These are phyloP conservation scores for Lucifuga dentata DNA, from an alignment of 2,113 vertebrate species.

Conservation along the genomic window DNA sequence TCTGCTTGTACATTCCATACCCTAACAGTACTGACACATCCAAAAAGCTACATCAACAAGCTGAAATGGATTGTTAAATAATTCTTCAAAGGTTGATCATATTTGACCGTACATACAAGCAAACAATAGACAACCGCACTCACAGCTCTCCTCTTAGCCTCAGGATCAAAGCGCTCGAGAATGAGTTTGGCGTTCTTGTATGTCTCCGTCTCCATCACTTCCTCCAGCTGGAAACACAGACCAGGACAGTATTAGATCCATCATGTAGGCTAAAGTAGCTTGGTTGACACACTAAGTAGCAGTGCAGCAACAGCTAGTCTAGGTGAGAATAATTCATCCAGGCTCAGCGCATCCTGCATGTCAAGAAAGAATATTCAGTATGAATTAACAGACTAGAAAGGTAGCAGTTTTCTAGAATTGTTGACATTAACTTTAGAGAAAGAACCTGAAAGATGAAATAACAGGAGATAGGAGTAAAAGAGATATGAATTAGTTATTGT, in stretches of 20 bases:
- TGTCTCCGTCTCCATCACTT: conserved; percentile 98
- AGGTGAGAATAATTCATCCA: not conserved
- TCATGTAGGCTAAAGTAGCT: not conserved
- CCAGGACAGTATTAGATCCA: not conserved
- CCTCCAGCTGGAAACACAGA: conserved; percentile 88
- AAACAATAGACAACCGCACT: conserved; percentile 33
- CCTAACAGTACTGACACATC: too few relatives aligned
- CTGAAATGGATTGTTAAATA: too few relatives aligned
- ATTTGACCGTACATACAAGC: not conserved
- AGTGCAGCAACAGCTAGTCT: not conserved
- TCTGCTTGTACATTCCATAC: too few relatives aligned
- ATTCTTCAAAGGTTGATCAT: too few relatives aligned
- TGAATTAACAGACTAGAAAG: too few relatives aligned
- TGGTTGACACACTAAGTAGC: not conserved
- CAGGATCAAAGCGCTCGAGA: conserved; percentile 96
- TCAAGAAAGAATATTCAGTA: too few relatives aligned
- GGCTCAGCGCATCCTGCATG: not conserved
- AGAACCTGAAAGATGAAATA: too few relatives aligned
- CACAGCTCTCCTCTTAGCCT: conserved; percentile 91
- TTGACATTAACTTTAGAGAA: too few relatives aligned
- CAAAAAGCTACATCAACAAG: too few relatives aligned
- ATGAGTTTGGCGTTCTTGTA: conserved; percentile 98
- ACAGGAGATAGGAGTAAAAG: too few relatives aligned
- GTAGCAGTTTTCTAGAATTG: too few relatives aligned
- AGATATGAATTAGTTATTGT: too few relatives aligned